Evolutionary conservation across 2,797 vertebrate species (phyloP).

Genomic region (Salarias fasciatus): DNA sequence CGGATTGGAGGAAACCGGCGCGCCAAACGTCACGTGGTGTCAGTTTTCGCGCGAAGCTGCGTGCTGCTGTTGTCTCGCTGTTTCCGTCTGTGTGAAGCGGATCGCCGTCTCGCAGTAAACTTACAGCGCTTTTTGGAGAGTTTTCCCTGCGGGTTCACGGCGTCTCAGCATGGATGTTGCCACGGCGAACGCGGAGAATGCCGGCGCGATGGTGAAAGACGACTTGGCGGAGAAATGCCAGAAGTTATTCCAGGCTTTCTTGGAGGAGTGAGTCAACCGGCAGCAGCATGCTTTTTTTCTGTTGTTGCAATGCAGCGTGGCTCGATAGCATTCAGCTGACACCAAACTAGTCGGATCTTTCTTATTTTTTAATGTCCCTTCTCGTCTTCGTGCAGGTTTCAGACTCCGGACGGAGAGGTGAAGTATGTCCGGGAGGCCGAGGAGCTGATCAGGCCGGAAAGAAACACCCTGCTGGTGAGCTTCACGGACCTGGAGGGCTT

Average conservation of each 20-base stretch:
- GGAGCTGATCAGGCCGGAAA: slow-evolving; percentile 95
- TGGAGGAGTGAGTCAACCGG: slow-evolving; percentile 92
- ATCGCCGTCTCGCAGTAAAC: neutral
- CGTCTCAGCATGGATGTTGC: slow-evolving; percentile 85
- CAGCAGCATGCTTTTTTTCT: neutral
- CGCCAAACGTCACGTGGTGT: slow-evolving; percentile 78
- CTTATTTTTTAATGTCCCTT: too few relatives aligned
- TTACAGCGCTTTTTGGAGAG: neutral
- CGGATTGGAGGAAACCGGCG: slow-evolving; percentile 82
- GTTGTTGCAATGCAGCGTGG: too few relatives aligned
- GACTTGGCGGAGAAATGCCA: slow-evolving; percentile 98
- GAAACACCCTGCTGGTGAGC: slow-evolving; percentile 93
- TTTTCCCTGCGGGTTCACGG: neutral
- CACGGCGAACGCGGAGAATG: slow-evolving; percentile 77
- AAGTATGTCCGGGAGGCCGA: slow-evolving; percentile 95
- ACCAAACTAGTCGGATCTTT: too few relatives aligned
- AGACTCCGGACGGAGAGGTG: slow-evolving; percentile 90
- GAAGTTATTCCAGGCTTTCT: slow-evolving; percentile 96
- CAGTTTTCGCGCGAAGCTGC: slow-evolving; percentile 84
- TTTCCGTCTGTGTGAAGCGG: neutral
- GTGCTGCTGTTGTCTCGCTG: slow-evolving; percentile 37
- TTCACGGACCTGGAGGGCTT: slow-evolving; percentile 94
- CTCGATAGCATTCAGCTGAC: too few relatives aligned
- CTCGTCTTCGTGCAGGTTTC: slow-evolving; percentile 83
- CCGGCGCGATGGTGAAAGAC: slow-evolving; percentile 87